phyloP scores from a whole-genome alignment of 2,113 vertebrate species.

The Microtus oregoni region DNA sequence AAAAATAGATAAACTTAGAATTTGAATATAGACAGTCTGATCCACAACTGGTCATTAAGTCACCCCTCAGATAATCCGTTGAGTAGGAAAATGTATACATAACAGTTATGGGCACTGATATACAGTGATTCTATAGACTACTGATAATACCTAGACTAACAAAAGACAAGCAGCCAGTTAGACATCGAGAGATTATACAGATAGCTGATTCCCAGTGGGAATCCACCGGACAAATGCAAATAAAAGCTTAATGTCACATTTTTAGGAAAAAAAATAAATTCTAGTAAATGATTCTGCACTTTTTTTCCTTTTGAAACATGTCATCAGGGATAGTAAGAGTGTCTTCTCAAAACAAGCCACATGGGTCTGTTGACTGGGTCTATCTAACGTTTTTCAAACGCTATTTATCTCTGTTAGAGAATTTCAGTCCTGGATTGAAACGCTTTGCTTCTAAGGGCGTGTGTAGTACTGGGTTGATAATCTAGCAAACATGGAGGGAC shows the following conservation, averaged over 20 bases:
- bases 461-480: not conserved
- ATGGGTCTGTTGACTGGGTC: not conserved
- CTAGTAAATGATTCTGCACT: not conserved
- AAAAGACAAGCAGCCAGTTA: not conserved
- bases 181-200: not conserved
- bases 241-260: not conserved
- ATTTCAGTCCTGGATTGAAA: conserved; percentile 16
- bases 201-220: not conserved
- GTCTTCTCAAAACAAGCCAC: not conserved
- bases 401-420: not conserved
- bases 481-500: not conserved
- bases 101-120: not conserved
- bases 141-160: not conserved
- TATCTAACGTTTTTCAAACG: not conserved
- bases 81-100: conserved; percentile 14
- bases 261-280: not conserved
- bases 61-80: not conserved
- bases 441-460: not conserved
- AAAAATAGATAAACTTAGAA: conserved; percentile 11
- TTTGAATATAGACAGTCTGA: not conserved
- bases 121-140: not conserved
- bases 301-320: conserved; percentile 45
- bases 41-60: not conserved
- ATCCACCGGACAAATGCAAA: not conserved
- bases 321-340: not conserved